phyloP scores from a whole-genome alignment of 2,888 invertebrate genomes.

The Lepidonotus clava region DNA sequence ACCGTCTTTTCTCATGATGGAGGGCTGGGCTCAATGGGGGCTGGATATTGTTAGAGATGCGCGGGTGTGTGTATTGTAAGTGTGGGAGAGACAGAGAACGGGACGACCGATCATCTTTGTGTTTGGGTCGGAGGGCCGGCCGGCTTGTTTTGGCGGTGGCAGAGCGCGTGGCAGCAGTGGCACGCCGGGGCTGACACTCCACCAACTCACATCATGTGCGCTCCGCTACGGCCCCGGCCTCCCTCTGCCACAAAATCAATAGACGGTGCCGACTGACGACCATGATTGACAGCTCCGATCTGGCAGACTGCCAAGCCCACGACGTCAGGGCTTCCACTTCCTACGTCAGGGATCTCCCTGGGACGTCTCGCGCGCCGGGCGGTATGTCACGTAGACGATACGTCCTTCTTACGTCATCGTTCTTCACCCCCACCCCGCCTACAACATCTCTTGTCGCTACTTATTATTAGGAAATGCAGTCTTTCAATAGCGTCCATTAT shows the following conservation, averaged over 20 bases:
- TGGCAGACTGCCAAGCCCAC: constrained; percentile 38
- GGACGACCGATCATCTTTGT: not conserved
- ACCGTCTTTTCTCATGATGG: not conserved
- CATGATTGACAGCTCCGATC: constrained; percentile 53
- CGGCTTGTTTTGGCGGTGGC: constrained; percentile 27
- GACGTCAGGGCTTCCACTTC: constrained; percentile 49
- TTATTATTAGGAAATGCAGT: too few relatives aligned
- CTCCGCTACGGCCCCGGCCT: constrained; percentile 6
- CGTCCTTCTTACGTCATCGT: not conserved
- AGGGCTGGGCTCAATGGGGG: not conserved
- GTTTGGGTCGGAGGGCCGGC: not conserved
- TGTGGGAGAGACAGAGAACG: too few relatives aligned
- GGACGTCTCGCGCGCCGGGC: not conserved
- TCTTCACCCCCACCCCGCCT: not conserved
- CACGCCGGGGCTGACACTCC: constrained; percentile 8
- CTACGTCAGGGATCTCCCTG: constrained; percentile 48
- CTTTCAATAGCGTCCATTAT: too few relatives aligned
- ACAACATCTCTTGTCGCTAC: too few relatives aligned
- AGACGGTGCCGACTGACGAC: constrained; percentile 53
- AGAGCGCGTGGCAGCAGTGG: not conserved
- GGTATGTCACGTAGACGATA: constrained; percentile 28
- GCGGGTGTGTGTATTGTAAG: too few relatives aligned
- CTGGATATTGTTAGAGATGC: too few relatives aligned
- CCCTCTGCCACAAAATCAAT: constrained; percentile 51
- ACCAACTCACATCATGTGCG: constrained; percentile 46